Evolutionary conservation across 1,140 invertebrate species (phyloP), one percentile per base, ranked within the genome.

Genomic region (Trichoplusia ni): DNA sequence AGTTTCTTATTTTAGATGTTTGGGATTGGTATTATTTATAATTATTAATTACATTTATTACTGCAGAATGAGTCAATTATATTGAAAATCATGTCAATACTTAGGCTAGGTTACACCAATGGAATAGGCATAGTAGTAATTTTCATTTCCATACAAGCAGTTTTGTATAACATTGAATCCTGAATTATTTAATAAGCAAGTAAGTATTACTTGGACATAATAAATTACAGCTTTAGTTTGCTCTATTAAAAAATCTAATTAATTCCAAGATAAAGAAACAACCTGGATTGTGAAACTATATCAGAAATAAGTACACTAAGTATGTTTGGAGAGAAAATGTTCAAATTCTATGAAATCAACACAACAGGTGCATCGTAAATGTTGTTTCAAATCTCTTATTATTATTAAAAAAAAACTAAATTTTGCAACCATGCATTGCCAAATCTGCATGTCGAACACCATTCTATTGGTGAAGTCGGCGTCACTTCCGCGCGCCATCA

Each of bases 381-480:
- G 18, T 14, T 23, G 37, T 29, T 47, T 8, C 16, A 42, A 16
- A 54, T 29, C 4, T 16, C 18, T 29, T 19, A 5, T 9, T 19
- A 14, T 5, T 40, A 38, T 1, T 11, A 38, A 33, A 47, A 62
- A 61, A 21, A 62, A 14, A n/a, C 16, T 25, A 47, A 42, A 47
- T 29, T 42, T 64, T 64, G 61, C 38, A 53, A 44, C 16, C 8
- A 47, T 51, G 19, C 11, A 63, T 59, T 51, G 13, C 51, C 64
- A 78, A 76, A 77, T 74, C 69, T 76, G 71, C 75, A 72, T 63
- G 58, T 77, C 51, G 56, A 68, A 62, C 51, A 51, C 60, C 37
- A 68, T 73, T 67, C 67, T 73, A 69, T 68, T 31, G 59, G 49
- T 33, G 65, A 51, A 56, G 54, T 63, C 68, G 68, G 79, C 78